These are phyloP conservation scores for Tricholauxania praeusta DNA, from an alignment of 2,888 invertebrate species.

Conservation along the genomic window DNA sequence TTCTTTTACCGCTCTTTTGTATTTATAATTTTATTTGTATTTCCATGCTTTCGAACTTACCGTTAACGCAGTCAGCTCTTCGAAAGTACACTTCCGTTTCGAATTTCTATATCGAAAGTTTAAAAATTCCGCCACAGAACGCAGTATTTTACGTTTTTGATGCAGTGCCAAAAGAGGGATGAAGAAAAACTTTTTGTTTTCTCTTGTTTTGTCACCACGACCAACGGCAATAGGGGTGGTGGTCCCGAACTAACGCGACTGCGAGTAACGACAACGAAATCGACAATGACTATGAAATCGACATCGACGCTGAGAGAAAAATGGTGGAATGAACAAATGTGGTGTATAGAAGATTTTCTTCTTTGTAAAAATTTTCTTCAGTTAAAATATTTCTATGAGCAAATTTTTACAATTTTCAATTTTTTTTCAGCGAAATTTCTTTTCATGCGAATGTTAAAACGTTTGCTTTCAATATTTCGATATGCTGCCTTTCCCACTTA, in stretches of 20 bases:
- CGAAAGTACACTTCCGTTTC: conserved; percentile 12
- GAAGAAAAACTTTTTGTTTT: conserved; percentile 2
- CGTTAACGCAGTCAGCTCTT: not conserved
- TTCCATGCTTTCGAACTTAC: conserved; percentile 15
- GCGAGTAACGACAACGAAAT: not conserved
- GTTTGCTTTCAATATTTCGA: too few species aligned
- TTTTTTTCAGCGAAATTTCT: too few species aligned
- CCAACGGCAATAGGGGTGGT: conserved; percentile 5
- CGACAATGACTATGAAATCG: not conserved
- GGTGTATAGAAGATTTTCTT: conserved; percentile 61
- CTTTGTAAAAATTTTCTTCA: not conserved
- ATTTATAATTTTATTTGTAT: not conserved
- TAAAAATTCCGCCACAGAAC: conserved; percentile 17
- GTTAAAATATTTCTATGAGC: too few species aligned
- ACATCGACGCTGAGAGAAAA: conserved; percentile 14
- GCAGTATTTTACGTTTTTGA: not conserved
- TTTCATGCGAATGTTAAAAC: too few species aligned
- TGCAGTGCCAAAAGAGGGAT: conserved; percentile 1
- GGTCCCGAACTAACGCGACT: not conserved
- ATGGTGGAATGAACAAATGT: conserved; percentile 54
- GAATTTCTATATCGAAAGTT: not conserved
- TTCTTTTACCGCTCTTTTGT: too few species aligned
- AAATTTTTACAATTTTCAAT: too few species aligned
- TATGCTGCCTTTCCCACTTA: too few species aligned
- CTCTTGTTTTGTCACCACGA: conserved; percentile 1